Evolutionary conservation across 2,888 invertebrate species (phyloP).

Genomic region (Cremastobaeus sp.): DNA sequence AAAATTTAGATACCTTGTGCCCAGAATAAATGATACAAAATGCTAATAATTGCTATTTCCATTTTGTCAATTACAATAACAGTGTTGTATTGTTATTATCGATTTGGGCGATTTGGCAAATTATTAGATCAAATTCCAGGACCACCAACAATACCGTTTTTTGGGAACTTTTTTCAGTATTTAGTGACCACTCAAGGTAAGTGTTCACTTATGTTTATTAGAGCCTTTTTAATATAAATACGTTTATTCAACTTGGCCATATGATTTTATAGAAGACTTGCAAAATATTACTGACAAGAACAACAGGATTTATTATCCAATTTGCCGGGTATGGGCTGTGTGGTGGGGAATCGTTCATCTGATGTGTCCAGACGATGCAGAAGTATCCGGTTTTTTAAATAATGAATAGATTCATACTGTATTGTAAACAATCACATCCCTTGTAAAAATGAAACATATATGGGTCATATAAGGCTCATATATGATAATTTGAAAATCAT

Average conservation of each 20-base stretch:
- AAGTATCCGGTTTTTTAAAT: too few relatives aligned
- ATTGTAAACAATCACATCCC: too few relatives aligned
- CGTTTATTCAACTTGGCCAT: too few relatives aligned
- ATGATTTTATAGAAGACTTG: neutral
- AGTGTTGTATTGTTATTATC: conserved; percentile 12
- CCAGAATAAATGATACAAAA: neutral
- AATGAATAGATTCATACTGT: too few relatives aligned
- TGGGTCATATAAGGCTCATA: too few relatives aligned
- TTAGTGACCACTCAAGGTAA: neutral
- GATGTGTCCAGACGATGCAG: conserved; percentile 7
- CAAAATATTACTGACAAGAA: neutral
- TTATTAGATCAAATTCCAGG: conserved; percentile 26
- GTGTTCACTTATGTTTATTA: neutral
- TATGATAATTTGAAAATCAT: too few relatives aligned
- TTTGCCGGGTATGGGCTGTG: conserved; percentile 1
- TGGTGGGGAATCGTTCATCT: neutral
- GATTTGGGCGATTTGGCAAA: conserved; percentile 17
- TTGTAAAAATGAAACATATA: too few relatives aligned
- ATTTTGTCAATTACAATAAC: neutral
- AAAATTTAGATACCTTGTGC: too few relatives aligned
- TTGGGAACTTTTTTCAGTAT: conserved; percentile 25
- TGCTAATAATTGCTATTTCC: neutral
- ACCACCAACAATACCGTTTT: conserved; percentile 22
- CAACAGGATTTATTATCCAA: conserved; percentile 7
- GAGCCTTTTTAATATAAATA: neutral